These are phyloP conservation scores for Trichacis sp. DNA, from an alignment of 2,888 invertebrate genomes.

Conservation along the genomic window DNA sequence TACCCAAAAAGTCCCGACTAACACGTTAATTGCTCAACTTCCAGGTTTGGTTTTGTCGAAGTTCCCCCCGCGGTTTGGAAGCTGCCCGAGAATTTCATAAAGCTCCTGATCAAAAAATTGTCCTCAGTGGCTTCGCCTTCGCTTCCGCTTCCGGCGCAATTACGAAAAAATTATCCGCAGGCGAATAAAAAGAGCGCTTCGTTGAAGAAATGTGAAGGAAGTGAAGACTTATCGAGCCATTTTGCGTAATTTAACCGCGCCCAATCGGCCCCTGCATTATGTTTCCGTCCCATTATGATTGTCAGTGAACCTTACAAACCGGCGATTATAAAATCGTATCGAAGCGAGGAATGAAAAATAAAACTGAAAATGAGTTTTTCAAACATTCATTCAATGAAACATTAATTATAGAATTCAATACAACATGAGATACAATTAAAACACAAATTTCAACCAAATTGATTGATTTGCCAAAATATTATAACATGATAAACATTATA, in stretches of 20 bases:
- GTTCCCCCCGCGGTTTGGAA: constrained; percentile 14
- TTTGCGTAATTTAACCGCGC: neutral
- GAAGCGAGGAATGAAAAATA: neutral
- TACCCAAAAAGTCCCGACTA: constrained; percentile 52
- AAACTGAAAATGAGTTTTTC: too few relatives aligned
- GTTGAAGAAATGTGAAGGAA: neutral
- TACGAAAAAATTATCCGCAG: neutral
- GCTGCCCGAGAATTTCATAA: constrained; percentile 17
- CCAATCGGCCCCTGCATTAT: neutral
- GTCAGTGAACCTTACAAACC: neutral
- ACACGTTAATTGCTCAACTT: constrained; percentile 60
- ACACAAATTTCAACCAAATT: too few relatives aligned
- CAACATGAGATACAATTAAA: too few relatives aligned
- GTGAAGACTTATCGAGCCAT: neutral
- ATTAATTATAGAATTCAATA: too few relatives aligned
- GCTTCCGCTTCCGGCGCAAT: neutral
- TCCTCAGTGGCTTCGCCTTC: neutral
- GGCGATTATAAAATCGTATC: neutral
- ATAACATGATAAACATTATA: too few relatives aligned
- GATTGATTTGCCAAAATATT: too few relatives aligned
- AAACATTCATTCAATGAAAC: too few relatives aligned
- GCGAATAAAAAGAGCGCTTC: neutral
- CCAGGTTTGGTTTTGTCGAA: constrained; percentile 11
- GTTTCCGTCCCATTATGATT: neutral
- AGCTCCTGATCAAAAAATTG: constrained; percentile 8